A percentile compares a stretch with the other conserved stretches of the same genome.
These are phyloP conservation scores for Alloscopus bannaensis DNA, from an alignment of 2,888 invertebrate species.

Conservation along the genomic window DNA sequence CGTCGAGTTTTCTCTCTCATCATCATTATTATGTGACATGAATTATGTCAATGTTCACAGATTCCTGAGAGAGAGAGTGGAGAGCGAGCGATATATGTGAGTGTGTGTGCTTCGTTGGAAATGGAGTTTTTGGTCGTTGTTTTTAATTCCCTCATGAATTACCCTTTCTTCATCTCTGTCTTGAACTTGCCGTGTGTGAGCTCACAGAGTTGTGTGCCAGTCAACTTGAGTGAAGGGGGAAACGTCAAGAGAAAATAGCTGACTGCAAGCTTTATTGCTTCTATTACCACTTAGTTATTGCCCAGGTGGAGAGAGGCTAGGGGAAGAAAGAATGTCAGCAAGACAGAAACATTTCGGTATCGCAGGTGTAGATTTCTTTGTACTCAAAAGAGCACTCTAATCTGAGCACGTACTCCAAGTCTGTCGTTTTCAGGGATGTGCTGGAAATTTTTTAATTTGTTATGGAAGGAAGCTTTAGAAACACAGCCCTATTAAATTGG, in stretches of 20 bases:
- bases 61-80: slow-evolving; percentile 50
- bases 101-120: slow-evolving; percentile 19
- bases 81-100: neutral
- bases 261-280: slow-evolving; percentile 63
- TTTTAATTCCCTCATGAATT: slow-evolving; percentile 66
- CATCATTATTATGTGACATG: slow-evolving; percentile 64
- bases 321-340: neutral
- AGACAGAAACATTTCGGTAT: no score
- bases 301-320: slow-evolving; percentile 20
- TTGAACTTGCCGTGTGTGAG: slow-evolving; percentile 1
- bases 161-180: slow-evolving; percentile 60
- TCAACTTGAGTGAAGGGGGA: neutral
- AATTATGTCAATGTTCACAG: slow-evolving; percentile 64
- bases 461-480: no score
- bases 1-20: slow-evolving; percentile 29
- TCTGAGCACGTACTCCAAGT: no score
- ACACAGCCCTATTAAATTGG: no score
- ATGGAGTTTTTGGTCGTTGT: slow-evolving; percentile 59
- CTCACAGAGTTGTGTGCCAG: neutral
- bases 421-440: no score
- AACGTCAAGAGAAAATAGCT: slow-evolving; percentile 33
- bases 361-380: no score
- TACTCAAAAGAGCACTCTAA: no score
- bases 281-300: slow-evolving; percentile 51
- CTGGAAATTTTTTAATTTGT: no score